Evolutionary conservation across 2,888 invertebrate species (phyloP), one percentile per base, ranked within the genome.

Genomic region (Liodrosophila aerea): DNA sequence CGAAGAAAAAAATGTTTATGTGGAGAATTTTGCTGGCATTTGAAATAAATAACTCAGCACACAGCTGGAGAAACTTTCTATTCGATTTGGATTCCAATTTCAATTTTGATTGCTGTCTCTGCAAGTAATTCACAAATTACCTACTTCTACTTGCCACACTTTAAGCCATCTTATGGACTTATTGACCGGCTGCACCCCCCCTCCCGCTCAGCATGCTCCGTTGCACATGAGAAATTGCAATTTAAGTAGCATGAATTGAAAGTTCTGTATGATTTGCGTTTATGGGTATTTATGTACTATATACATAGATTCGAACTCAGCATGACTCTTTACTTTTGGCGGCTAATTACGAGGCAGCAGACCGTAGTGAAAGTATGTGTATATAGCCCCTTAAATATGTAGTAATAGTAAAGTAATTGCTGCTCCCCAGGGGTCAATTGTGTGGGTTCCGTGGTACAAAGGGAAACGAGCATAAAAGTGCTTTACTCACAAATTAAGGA

Each of bases 51-150:
- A 22, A 12, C 47, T 57, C 49, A 4, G 29, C 12, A 27, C 7
- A 18, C 52, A 27, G 33, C 13, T 53, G 44, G 40, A 7, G 9
- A 30, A 68, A 71, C 50, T 71, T 68, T 59, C 31, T 46, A 37
- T 58, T 47, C 36, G 39, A 15, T 33, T 56, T 46, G 29, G 7
- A 34, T 41, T 16, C 16, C 12, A 2, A 12, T 50, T 27, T 12
- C 34, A 12, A 36, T 59, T 54, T 68, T 47, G 50, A 64, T 64
- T 53, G 64, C 45, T 34, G 33, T 53, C 71, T 52, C 22, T n/a
- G n/a, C n/a, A 7, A 4, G 4, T 5, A 16, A n/a, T 29, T 18
- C 49, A 33, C 45, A 33, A 40, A 60, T 49, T 53, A 33, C n/a
- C n/a, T n/a, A n/a, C 46, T 39, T 54, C 18, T 47, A 56, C 40